Base-by-base conservation (phyloP, 2,888 invertebrate genomes). In the Callinectes sapidus region DNA sequence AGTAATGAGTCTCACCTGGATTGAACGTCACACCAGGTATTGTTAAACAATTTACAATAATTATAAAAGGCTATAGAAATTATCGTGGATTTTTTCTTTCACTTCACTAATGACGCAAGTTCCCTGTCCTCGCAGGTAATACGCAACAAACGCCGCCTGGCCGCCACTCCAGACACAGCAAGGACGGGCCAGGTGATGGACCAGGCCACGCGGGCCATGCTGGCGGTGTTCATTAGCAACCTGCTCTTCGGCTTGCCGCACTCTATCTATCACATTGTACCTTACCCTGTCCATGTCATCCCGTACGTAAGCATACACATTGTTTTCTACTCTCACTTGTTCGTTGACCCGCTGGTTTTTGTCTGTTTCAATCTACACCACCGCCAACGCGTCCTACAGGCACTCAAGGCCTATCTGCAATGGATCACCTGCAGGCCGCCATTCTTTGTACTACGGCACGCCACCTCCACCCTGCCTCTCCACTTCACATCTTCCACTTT, bases 161-260 rank as follows among this genome's bases (percentile, higher is more conserved):
- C 66, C 35, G 6, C 18, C 55, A 81, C 18, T 61, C 54, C 23
- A 48, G 55, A 54, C 66, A n/a, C 35, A 6, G 66, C 23, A 23
- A 10, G 13, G 61, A 18, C 16, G 16, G n/a, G 35, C 39, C 18
- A 61, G 5, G 66, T 87, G 54, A 28, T 86, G 42, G 87, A 91
- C 66, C 32, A 86, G 48, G 91, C 91, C 35, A 91, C 91, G 48
- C 86, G 87, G 28, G 91, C 86, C 87, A 87, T 91, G 86, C 8
- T 91, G 54, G 91, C 91, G 6, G 91, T 91, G n/a, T 91, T 91
- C 87, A 32, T 61, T 1, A 86, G 86, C 42, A 91, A 86, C 66
- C 61, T 91, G 18, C 1, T 87, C 61, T n/a, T 91, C 42, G 42
- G 86, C 32, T 18, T 91, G 16, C 86, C 91, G 28, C 91, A 91